These are phyloP conservation scores for Galerucella calmariensis DNA, from an alignment of 2,888 invertebrate genomes.

Conservation along the genomic window DNA sequence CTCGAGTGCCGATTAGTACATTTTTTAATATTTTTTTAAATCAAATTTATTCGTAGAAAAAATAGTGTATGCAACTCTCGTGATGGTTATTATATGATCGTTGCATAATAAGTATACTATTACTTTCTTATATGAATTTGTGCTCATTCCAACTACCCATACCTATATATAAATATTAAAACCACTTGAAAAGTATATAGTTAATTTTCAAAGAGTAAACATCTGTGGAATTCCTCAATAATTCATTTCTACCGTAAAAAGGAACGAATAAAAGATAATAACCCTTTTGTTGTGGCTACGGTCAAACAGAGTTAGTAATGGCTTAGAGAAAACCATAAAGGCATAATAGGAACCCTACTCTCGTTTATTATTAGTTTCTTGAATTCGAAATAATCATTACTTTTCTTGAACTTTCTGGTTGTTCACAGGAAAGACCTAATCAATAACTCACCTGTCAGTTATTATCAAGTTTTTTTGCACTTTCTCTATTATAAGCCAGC, in stretches of 20 bases:
- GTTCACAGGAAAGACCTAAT: slow-evolving; percentile 2
- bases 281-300: slow-evolving; percentile 14
- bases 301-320: slow-evolving; percentile 20
- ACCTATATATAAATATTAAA: too few relatives aligned
- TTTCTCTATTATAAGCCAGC: neutral
- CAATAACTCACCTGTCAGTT: neutral
- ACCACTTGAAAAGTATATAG: neutral
- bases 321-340: slow-evolving; percentile 8
- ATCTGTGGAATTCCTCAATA: slow-evolving; percentile 2
- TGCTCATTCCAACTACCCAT: too few relatives aligned
- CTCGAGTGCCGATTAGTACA: too few relatives aligned
- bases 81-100: too few relatives aligned
- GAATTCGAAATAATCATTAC: slow-evolving; percentile 3
- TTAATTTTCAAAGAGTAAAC: neutral
- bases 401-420: neutral
- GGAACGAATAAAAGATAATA: slow-evolving; percentile 16
- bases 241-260: slow-evolving; percentile 11
- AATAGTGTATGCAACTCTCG: too few relatives aligned
- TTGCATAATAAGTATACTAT: too few relatives aligned
- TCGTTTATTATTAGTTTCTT: slow-evolving; percentile 16
- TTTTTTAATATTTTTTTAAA: too few relatives aligned
- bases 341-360: slow-evolving; percentile 4
- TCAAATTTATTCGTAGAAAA: too few relatives aligned
- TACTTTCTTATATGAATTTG: too few relatives aligned
- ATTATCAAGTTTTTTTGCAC: neutral